Percentiles rank a stretch among this genome's conserved stretches.
These are phyloP conservation scores for Megaceryle maxima DNA, from an alignment of 2,113 vertebrate genomes.

Conservation along the genomic window DNA sequence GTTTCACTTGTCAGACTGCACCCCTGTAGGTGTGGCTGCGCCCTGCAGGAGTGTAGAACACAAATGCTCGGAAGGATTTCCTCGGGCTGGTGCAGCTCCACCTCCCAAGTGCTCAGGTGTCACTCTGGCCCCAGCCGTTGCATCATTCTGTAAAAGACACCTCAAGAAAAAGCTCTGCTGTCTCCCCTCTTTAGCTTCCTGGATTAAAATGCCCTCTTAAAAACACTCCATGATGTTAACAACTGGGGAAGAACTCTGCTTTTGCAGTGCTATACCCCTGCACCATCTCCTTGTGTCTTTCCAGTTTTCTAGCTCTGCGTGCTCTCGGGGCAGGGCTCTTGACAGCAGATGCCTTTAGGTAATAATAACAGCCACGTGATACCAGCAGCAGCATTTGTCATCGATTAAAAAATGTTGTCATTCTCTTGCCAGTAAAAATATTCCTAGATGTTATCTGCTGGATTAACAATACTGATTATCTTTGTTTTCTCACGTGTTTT, in stretches of 20 bases:
- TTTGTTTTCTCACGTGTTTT: background rate
- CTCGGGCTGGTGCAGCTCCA: rapidly evolving
- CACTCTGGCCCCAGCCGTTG: rapidly evolving
- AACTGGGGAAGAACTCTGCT: rapidly evolving
- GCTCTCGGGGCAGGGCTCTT: background rate
- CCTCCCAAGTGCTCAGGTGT: background rate
- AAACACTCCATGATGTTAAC: background rate
- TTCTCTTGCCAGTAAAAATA: background rate
- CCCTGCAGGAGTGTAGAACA: background rate
- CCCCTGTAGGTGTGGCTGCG: background rate
- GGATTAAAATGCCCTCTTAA: background rate
- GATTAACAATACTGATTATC: background rate
- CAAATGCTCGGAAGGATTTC: background rate
- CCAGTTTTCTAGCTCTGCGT: rapidly evolving
- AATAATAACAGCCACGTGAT: background rate
- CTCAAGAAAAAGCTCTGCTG: background rate
- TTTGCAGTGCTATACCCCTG: background rate
- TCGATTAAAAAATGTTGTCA: background rate
- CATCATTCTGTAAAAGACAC: background rate
- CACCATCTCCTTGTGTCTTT: rapidly evolving
- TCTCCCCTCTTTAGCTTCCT: background rate
- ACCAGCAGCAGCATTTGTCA: background rate
- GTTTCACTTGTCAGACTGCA: rapidly evolving
- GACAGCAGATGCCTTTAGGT: background rate
- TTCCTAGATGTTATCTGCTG: background rate